A percentile compares a stretch with the other conserved stretches of the same genome.
These are phyloP conservation scores for Paedocypris sp. DNA, from an alignment of 2,113 vertebrate species.

Conservation along the genomic window DNA sequence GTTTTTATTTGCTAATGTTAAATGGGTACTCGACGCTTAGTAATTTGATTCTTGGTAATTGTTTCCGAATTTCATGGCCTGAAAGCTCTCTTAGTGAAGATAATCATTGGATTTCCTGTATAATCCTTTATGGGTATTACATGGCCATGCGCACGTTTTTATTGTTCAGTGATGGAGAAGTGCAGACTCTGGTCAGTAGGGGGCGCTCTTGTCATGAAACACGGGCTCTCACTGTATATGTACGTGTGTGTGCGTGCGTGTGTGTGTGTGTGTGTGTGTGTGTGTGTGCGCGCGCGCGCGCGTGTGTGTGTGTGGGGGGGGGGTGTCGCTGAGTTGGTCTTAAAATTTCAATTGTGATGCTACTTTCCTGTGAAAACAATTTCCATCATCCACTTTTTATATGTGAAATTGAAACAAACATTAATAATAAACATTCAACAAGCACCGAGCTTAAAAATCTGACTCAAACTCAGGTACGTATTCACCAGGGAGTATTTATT, in stretches of 20 bases:
- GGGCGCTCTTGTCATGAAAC: conserved; percentile 1
- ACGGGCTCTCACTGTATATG: no score
- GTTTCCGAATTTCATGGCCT: not conserved
- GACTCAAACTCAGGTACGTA: no score
- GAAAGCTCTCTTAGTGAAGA: not conserved
- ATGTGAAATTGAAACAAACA: no score
- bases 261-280: no score
- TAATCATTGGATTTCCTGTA: not conserved
- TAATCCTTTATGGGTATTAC: conserved; percentile 1
- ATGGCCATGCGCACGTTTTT: not conserved
- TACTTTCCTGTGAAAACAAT: no score
- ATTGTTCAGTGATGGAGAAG: not conserved
- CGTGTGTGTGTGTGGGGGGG: no score
- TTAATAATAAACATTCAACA: no score
- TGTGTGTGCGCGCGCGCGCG: no score
- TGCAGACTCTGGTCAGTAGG: not conserved
- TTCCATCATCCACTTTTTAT: no score
- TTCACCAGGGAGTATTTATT: no score
- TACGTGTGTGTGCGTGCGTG: no score
- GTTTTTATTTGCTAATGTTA: not conserved
- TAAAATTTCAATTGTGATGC: not conserved
- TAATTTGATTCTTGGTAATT: not conserved
- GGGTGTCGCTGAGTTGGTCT: not conserved
- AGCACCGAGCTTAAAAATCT: no score
- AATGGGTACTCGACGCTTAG: not conserved